phyloP scores from a whole-genome alignment of 2,888 invertebrate species.

The Macrosoma leucophasiata region DNA sequence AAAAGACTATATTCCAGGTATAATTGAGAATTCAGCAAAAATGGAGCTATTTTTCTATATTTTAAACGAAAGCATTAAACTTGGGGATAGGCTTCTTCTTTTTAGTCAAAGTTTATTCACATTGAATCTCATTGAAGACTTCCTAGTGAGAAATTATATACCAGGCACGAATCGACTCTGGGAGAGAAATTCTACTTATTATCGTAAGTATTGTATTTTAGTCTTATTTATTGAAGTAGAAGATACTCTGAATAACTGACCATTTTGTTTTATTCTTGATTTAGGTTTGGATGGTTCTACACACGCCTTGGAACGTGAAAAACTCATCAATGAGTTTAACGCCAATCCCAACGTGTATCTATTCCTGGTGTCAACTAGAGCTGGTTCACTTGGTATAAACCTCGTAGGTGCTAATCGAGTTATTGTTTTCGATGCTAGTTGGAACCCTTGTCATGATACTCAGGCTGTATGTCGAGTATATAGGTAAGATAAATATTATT shows the following conservation, averaged over 20 bases:
- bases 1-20: slow-evolving; percentile 91
- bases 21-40: slow-evolving; percentile 94
- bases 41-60: slow-evolving; percentile 95
- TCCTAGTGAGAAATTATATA: slow-evolving; percentile 83
- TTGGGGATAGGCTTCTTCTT: slow-evolving; percentile 93
- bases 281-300: slow-evolving; percentile 96
- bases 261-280: too few relatives aligned
- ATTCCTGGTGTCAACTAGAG: slow-evolving; percentile 97
- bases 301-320: slow-evolving; percentile 94
- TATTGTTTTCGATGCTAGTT: slow-evolving; percentile 97
- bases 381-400: slow-evolving; percentile 97
- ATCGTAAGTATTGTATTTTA: slow-evolving; percentile 79
- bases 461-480: slow-evolving; percentile 98
- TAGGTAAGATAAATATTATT: slow-evolving; percentile 71
- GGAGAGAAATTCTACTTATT: slow-evolving; percentile 92
- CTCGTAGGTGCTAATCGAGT: slow-evolving; percentile 98
- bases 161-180: slow-evolving; percentile 84
- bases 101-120: slow-evolving; percentile 98
- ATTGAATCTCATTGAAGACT: slow-evolving; percentile 95
- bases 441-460: slow-evolving; percentile 99
- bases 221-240: neutral
- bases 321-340: slow-evolving; percentile 97
- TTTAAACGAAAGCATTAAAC: slow-evolving; percentile 88
- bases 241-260: neutral
- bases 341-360: slow-evolving; percentile 88